Base-by-base conservation (phyloP, 2,797 vertebrate genomes). In the Xyrichtys novacula region DNA sequence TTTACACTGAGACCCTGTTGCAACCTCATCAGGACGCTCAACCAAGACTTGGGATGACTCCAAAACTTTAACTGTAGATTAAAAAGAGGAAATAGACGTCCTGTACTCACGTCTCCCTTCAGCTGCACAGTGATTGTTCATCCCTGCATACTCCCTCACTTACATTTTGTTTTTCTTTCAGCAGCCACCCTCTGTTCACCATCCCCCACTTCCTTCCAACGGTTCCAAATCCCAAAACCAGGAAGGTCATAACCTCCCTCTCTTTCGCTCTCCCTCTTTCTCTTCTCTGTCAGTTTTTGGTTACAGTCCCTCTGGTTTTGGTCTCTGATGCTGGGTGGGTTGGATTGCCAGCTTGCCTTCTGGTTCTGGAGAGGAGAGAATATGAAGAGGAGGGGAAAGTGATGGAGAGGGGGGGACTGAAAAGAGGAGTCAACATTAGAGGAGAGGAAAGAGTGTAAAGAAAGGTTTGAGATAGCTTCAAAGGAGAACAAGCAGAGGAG, bases 141-240 rank as follows among this genome's bases (percentile, higher is more conserved):
- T 16, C 23, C 38, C 42, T 14, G 19, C 29, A n/a, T n/a, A n/a
- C n/a, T n/a, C n/a, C 26, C 31, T 26, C 5, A 0, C n/a, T 38
- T 20, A 20, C 50, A 15, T 38, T 20, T 5, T 10, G 20, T 17
- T 65, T 64, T 2, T 20, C 46, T 47, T n/a, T 26, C 49, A 40
- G 25, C 11, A 6, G 3, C 9, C 5, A 2, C 7, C 17, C 31
- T 34, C 23, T 25, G 3, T 25, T 26, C 11, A 40, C 34, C 55
- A 12, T 34, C 62, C 48, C 29, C 70, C 61, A 31, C 31, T 71
- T 66, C 31, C 50, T 26, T 17, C 16, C 32, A 53, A 62, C 60
- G 39, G n/a, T 69, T 46, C 28, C 49, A 34, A 48, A 52, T 38
- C 57, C 17, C 38, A 19, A 72, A 48, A 39, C 14, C 39, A 53